Evolutionary conservation across 1,140 invertebrate genomes (phyloP), one percentile per base, ranked within the genome.

Genomic region (Ditylenchus dipsaci): DNA sequence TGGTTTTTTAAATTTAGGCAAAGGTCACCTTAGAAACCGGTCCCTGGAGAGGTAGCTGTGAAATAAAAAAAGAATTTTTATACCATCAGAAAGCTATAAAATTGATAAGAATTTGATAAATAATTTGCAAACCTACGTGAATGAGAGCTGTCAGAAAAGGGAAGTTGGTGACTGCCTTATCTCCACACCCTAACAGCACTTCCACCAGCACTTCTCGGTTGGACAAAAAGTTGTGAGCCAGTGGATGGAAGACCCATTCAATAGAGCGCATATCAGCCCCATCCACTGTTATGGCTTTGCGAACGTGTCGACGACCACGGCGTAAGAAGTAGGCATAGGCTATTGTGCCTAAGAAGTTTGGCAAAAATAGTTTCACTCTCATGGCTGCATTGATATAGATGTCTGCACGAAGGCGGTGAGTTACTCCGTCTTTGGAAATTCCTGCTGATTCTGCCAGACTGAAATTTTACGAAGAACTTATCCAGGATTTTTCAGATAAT

Each of bases 301-400:
- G 21, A 15, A 73, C 68, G 53, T 77, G 59, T 30, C 59, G 19
- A n/a, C 38, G n/a, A 3, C 73, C 81, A 29, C 79, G 59, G 47
- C 76, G 47, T 26, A 83, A 59, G 63, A 81, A 81, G 56, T 81
- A 81, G 9, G 64, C 67, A 38, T 65, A 61, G 9, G 72, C 56
- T 11, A 82, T 43, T 38, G 56, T 49, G 11, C 71, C 65, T 5
- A 80, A 45, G 17, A 66, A 77, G 1, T 60, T 58, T 9, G 79
- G 79, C 56, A 81, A 57, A 45, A 60, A 63, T 1, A 79, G 30
- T 47, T 64, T 71, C 13, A 58, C 64, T 26, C 75, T 26, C 9
- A 82, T 27, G 9, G 81, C 79, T 15, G 81, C 81, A 43, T 69
- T 61, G 9, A 82, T 69, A 65, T 83, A 83, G 56, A 82, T 82